phyloP scores from a whole-genome alignment of 37 sponge, comb jelly and placozoan genomes.

The Aphrocallistes beatrix region DNA sequence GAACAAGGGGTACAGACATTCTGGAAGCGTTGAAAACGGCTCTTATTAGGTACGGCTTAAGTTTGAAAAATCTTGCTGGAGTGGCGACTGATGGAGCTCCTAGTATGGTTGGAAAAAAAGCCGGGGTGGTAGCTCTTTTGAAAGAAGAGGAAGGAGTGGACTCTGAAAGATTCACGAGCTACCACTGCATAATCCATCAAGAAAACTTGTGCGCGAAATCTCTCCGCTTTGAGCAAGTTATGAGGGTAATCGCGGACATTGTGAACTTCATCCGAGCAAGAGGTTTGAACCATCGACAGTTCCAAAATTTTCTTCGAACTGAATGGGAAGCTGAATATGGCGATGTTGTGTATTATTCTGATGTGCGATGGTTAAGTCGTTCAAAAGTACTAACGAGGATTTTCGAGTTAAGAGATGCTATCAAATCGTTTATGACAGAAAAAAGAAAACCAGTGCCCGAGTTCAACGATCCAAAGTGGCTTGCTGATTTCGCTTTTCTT shows the following conservation, averaged over 20 bases:
- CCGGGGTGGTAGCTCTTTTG: too few relatives aligned
- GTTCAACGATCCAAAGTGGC: neutral
- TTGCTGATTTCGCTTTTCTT: neutral
- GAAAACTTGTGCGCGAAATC: neutral
- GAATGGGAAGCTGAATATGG: neutral
- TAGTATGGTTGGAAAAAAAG: too few relatives aligned
- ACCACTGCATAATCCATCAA: slow-evolving; percentile 16
- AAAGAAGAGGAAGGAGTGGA: too few relatives aligned
- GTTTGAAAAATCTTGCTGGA: too few relatives aligned
- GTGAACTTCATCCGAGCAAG: neutral
- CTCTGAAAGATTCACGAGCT: too few relatives aligned
- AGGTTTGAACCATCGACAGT: neutral
- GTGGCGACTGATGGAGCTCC: too few relatives aligned
- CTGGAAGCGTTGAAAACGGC: too few relatives aligned
- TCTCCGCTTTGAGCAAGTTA: neutral
- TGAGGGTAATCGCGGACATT: neutral
- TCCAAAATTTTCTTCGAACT: neutral
- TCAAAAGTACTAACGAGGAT: neutral
- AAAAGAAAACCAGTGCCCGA: neutral
- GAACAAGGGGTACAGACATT: too few relatives aligned
- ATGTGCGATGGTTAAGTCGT: neutral
- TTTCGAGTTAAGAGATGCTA: neutral
- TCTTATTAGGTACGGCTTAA: too few relatives aligned
- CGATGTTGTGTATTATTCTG: neutral
- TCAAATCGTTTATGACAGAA: neutral